Base-by-base conservation (phyloP, 2,888 invertebrate genomes). In the Macaria notata region DNA sequence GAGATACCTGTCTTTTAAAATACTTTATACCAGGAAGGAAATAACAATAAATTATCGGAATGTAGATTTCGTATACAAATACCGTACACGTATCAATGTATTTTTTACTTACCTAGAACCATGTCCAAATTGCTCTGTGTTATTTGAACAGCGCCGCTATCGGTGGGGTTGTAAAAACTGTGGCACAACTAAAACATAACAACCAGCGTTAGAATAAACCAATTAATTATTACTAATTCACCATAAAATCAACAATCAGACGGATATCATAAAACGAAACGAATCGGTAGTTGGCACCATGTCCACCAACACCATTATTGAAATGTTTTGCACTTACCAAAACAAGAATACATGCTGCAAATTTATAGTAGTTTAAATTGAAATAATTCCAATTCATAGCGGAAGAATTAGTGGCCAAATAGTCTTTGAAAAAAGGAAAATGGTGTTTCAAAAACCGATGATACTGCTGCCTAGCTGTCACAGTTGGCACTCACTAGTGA, bases 91-190 rank as follows among this genome's bases (percentile, higher is more conserved):
- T 56, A 63, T 47, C 4, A 31, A 31, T 31, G 19, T 31, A 9
- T 9, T 31, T 33, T 31, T 47, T 51, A 55, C 93, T 94, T 88
- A 97, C 97, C 96, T 93, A 97, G 92, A 66, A 95, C 95, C 93
- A 94, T 94, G 90, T 96, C 96, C 91, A 97, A 93, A 90, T 96
- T 97, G 81, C 94, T 93, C 84, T 94, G 93, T 64, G 95, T 96
- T 78, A 98, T 93, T 81, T 96, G 93, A 54, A 96, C 94, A 64
- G 97, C 97, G 59, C 96, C 97, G 84, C 95, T 95, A 89, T 95
- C 94, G 65, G 94, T 95, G 66, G 95, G 95, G 81, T 95, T 95
- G 83, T 94, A 95, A 88, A 95, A 94, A 82, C 85, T 82, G 78
- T 90, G 89, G 74, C 88, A 90, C 70, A 90, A 76, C 91, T 91